These are phyloP conservation scores for Clanis bilineata DNA, from an alignment of 2,888 invertebrate species.

Conservation along the genomic window DNA sequence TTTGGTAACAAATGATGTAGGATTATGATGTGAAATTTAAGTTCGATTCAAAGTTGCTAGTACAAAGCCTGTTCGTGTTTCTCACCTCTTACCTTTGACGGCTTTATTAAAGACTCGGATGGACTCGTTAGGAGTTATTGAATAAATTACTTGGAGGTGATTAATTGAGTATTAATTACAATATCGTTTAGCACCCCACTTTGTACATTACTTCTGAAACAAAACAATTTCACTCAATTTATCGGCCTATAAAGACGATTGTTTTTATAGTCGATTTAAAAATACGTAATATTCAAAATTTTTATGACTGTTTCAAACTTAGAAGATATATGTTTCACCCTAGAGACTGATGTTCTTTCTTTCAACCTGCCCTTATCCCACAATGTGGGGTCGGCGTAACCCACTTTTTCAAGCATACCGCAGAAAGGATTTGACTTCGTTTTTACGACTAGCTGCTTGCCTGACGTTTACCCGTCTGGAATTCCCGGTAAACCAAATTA, in stretches of 20 bases:
- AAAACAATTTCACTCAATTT: conserved; percentile 23
- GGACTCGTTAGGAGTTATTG: conserved; percentile 69
- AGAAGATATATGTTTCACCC: too few relatives aligned
- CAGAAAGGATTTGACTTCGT: too few relatives aligned
- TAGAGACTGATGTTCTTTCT: too few relatives aligned
- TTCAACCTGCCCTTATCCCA: too few relatives aligned
- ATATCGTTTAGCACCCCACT: conserved; percentile 69
- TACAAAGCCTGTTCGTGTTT: conserved; percentile 20
- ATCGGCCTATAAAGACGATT: background rate
- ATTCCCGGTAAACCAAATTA: too few relatives aligned
- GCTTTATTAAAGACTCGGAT: conserved; percentile 50
- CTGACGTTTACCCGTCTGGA: too few relatives aligned
- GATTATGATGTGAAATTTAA: background rate
- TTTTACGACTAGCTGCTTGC: too few relatives aligned
- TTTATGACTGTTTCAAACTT: too few relatives aligned
- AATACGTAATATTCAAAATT: background rate
- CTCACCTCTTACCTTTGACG: conserved; percentile 35
- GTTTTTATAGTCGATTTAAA: background rate
- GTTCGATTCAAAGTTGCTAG: background rate
- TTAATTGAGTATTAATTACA: conserved; percentile 79
- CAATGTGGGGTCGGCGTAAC: too few relatives aligned
- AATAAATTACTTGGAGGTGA: conserved; percentile 71
- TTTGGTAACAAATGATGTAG: background rate
- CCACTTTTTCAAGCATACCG: too few relatives aligned
- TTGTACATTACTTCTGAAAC: conserved; percentile 48